Conservation (phyloP, 23 tunicate species). For the Ascidia mentula region DNA sequence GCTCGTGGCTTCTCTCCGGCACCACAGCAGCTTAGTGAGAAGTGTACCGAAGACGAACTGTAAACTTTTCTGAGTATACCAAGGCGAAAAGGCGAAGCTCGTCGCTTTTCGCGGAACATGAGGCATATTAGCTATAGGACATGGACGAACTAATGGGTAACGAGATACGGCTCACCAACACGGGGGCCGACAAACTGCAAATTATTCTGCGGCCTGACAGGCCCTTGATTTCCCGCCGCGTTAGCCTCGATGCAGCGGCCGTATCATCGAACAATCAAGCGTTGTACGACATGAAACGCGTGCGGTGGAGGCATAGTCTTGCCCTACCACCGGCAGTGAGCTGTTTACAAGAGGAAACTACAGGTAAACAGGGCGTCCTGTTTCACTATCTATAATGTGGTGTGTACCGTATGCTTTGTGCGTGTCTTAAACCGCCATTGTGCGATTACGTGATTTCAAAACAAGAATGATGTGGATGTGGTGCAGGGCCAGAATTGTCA, state of each 20-base stretch:
- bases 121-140: neutral
- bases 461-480: too few species aligned
- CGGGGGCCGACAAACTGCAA: conserved; percentile 38
- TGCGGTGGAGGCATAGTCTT: conserved; percentile 38
- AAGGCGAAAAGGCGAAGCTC: too few species aligned
- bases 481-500: too few species aligned
- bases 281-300: conserved; percentile 18
- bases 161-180: conserved; percentile 15
- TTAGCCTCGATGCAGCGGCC: conserved; percentile 21
- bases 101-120: neutral
- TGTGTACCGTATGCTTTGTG: too few species aligned
- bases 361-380: conserved; percentile 28
- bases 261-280: neutral
- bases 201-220: conserved; percentile 39
- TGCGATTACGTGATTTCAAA: too few species aligned
- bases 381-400: too few species aligned
- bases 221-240: conserved; percentile 30
- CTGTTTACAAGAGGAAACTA: conserved; percentile 28
- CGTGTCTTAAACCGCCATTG: too few species aligned
- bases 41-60: too few species aligned
- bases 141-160: conserved; percentile 6
- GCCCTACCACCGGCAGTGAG: conserved; percentile 22
- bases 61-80: too few species aligned
- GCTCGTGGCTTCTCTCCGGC: too few species aligned
- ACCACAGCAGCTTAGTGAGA: too few species aligned